phyloP scores from a whole-genome alignment of 2,797 vertebrate species.

The Cichlasoma orientale region DNA sequence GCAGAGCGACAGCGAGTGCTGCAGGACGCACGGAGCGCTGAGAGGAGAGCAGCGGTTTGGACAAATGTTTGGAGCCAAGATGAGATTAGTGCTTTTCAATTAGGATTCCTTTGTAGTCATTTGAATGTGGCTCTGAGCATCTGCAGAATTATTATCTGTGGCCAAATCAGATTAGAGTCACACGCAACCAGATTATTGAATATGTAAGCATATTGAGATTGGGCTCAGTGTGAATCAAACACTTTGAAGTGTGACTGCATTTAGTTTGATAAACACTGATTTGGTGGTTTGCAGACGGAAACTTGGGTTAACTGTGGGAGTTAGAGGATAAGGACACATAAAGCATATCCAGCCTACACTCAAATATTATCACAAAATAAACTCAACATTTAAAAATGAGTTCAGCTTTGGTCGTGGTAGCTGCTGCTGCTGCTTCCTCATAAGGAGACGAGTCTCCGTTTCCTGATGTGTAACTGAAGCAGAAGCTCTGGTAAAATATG shows the following conservation, averaged over 20 bases:
- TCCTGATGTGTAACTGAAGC: neutral
- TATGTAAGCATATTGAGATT: neutral
- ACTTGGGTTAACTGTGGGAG: neutral
- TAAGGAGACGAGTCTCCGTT: neutral
- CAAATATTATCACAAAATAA: neutral
- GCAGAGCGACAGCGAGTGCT: neutral
- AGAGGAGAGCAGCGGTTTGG: neutral
- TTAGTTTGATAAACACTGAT: neutral
- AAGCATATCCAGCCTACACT: neutral
- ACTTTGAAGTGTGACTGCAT: neutral
- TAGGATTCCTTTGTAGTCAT: neutral
- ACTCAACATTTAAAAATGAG: neutral
- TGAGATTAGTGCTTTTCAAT: neutral
- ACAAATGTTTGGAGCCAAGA: neutral
- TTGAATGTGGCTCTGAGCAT: neutral
- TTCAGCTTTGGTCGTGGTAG: neutral
- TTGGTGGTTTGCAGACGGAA: neutral
- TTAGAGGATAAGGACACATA: neutral
- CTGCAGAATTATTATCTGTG: neutral
- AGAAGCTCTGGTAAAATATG: accelerated
- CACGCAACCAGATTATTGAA: neutral
- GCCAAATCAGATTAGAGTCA: neutral
- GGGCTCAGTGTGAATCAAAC: neutral
- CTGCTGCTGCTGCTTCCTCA: neutral
- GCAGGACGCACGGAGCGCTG: neutral